Base-by-base conservation (phyloP, 2,113 vertebrate species). In the Periophthalmodon schlosseri region DNA sequence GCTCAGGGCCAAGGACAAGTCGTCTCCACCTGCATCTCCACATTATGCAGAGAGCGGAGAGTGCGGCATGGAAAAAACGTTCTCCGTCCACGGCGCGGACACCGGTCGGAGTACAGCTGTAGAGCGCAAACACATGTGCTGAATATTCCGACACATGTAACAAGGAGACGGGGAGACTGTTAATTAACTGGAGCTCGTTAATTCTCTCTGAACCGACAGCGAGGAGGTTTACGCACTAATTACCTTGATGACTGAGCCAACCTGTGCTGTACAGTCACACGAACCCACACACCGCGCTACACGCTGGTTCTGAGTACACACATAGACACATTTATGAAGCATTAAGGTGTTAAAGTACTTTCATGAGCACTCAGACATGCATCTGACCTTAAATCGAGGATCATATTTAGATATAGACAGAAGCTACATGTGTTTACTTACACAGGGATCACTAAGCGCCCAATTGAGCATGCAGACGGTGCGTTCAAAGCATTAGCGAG, bases 201-300 rank as follows among this genome's bases (percentile, higher is more conserved):
- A 92, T 91, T 91, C 90, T 90, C 89, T 92, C 91, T 92, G 89
- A 92, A 92, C 87, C 83, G 84, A 91, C 89, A 89, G 89, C 77
- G 68, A 84, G 72, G 81, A 91, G 88, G 88, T 89, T 92, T 91
- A 89, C 86, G 89, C 89, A 88, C 89, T 91, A 91, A 91, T 92
- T 92, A 92, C 89, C 84, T 88, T 88, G 88, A 91, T 89, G 86
- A 84, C 85, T 83, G 84, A 85, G 85, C 87, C 88, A 86, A 90
- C 89, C 87, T 90, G 68, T 68, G 74, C 86, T 15, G 44, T 7
- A 1, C 74, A 58, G 73, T 20, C 73, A 16, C 74, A 11, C 72
- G 77, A 18, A 36, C 85, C 68, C 71, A 54, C 74, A 61, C 76
- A 69, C 1, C 77, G 47, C 64, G 68, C 82, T 87, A 78, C 80